phyloP scores from a whole-genome alignment of 2,113 vertebrate genomes.

The Oncorhynchus keta region DNA sequence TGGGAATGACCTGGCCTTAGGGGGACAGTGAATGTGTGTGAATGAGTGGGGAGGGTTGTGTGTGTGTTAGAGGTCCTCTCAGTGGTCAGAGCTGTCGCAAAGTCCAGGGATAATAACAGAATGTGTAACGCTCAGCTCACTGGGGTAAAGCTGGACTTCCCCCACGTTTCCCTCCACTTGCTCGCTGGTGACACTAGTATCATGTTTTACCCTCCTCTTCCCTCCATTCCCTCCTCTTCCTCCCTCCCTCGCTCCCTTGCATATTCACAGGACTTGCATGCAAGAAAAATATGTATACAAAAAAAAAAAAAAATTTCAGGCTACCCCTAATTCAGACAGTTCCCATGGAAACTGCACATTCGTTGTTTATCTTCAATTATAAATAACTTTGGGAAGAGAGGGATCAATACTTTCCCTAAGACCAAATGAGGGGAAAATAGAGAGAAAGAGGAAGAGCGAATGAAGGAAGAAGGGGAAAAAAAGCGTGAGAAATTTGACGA shows the following conservation, averaged over 20 bases:
- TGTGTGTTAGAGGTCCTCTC: constrained; percentile 71
- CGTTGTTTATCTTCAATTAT: constrained; percentile 76
- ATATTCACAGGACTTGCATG: constrained; percentile 43
- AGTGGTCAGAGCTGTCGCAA: constrained; percentile 74
- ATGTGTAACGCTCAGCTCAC: constrained; percentile 64
- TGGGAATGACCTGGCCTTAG: constrained; percentile 72
- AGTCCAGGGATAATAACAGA: constrained; percentile 77
- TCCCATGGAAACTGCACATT: constrained; percentile 69
- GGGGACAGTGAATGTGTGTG: constrained; percentile 49
- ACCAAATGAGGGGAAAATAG: constrained; percentile 20
- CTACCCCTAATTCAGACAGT: constrained; percentile 46
- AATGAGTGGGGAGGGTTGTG: constrained; percentile 11
- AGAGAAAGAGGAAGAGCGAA: constrained; percentile 43
- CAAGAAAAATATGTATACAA: constrained; percentile 42
- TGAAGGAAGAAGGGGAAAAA: constrained; percentile 45
- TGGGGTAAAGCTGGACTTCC: constrained; percentile 72
- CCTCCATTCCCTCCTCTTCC: constrained; percentile 14
- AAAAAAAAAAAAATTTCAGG: constrained; percentile 45
- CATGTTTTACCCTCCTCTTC: constrained; percentile 51
- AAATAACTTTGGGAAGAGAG: constrained; percentile 79
- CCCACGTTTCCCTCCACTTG: constrained; percentile 69
- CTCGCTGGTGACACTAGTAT: constrained; percentile 63
- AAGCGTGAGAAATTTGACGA: constrained; percentile 70
- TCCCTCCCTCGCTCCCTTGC: constrained; percentile 46
- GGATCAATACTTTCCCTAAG: constrained; percentile 76